Conservation (phyloP, 2,113 vertebrate species). For the Apteryx mantelli region DNA sequence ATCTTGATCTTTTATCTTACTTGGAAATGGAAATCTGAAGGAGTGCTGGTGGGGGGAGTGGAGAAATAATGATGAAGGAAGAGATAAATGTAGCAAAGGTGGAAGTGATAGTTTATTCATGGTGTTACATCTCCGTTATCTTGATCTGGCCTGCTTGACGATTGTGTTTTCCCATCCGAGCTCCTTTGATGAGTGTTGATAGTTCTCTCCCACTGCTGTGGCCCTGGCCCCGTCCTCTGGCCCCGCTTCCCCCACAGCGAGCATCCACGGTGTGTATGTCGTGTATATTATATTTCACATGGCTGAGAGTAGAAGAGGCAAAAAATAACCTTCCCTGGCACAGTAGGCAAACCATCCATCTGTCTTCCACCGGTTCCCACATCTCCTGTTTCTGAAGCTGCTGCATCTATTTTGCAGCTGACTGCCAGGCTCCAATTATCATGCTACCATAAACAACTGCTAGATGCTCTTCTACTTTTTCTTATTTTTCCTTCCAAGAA, state of each 20-base stretch:
- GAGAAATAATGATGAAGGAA: slow-evolving; percentile 59
- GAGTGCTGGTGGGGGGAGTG: slow-evolving; percentile 48
- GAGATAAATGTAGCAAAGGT: slow-evolving; percentile 66
- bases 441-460: neutral
- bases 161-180: slow-evolving; percentile 35
- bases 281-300: slow-evolving; percentile 31
- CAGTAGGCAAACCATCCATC: slow-evolving; percentile 56
- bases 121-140: slow-evolving; percentile 50
- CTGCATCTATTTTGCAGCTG: slow-evolving; percentile 66
- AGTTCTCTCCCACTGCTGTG: slow-evolving; percentile 74
- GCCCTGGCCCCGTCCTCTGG: slow-evolving; percentile 75
- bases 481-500: neutral
- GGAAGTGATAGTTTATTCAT: slow-evolving; percentile 71
- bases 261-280: slow-evolving; percentile 31
- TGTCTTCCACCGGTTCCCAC: slow-evolving; percentile 81
- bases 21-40: slow-evolving; percentile 64
- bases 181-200: slow-evolving; percentile 68
- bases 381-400: slow-evolving; percentile 87
- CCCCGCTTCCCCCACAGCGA: slow-evolving; percentile 76
- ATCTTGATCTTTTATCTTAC: slow-evolving; percentile 23
- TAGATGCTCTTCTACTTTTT: neutral
- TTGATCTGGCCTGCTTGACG: slow-evolving; percentile 63
- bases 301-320: slow-evolving; percentile 50
- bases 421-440: slow-evolving; percentile 28
- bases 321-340: slow-evolving; percentile 61